A percentile compares a stretch with the other conserved stretches of the same genome.
Conservation (phyloP, 2,113 vertebrate species). For the Sprattus sprattus region DNA sequence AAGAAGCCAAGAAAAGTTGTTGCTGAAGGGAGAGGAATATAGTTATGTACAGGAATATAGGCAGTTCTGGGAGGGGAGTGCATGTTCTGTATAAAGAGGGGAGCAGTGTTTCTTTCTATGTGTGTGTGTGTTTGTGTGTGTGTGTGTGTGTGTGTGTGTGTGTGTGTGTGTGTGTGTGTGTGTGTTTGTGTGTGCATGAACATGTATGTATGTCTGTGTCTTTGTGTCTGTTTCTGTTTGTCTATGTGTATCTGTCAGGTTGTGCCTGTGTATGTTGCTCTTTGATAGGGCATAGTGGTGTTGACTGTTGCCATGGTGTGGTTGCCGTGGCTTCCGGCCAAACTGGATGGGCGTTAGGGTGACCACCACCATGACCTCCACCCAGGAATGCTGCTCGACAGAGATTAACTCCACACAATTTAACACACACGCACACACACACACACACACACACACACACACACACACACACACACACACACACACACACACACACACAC, state of each 20-base stretch:
- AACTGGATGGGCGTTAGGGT: constrained; percentile 27
- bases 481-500: constrained; percentile 22
- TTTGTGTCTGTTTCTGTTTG: background rate
- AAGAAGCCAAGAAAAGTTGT: background rate
- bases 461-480: constrained; percentile 21
- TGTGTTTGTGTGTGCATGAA: background rate
- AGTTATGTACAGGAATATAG: too few species aligned
- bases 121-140: background rate
- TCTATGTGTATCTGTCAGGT: background rate
- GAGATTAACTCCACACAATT: constrained; percentile 65
- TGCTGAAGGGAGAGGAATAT: background rate
- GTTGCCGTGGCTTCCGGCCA: constrained; percentile 6
- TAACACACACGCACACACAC: background rate
- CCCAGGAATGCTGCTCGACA: constrained; percentile 53
- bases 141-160: background rate
- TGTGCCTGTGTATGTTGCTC: background rate
- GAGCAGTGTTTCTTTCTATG: background rate
- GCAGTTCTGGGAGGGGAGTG: too few species aligned
- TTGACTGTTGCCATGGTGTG: background rate
- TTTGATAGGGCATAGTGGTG: constrained; percentile 20
- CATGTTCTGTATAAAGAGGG: too few species aligned
- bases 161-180: constrained; percentile 10
- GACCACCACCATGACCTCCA: constrained; percentile 30
- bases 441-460: background rate
- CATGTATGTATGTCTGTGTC: background rate